Conservation (phyloP, 2,888 invertebrate species). For the Lamellibrachia satsuma region DNA sequence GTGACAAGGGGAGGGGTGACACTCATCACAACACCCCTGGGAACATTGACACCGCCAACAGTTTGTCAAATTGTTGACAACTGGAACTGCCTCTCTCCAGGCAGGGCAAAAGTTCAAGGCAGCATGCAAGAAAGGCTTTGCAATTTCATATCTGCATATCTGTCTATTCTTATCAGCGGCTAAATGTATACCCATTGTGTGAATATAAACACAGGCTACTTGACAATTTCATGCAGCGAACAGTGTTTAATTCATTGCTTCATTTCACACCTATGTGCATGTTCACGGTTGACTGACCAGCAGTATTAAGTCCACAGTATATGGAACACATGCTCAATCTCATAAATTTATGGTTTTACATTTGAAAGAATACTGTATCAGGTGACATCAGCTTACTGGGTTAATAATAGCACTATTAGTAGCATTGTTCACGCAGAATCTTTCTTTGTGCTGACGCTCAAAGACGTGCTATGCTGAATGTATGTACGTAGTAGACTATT, state of each 20-base stretch:
- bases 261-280: neutral
- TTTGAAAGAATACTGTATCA: neutral
- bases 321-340: neutral
- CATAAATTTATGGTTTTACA: neutral
- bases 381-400: neutral
- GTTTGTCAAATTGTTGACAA: neutral
- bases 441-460: neutral
- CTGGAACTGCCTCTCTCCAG: neutral
- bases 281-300: neutral
- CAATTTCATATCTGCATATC: constrained; percentile 6
- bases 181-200: neutral
- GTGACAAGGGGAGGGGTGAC: neutral
- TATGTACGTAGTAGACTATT: neutral
- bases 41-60: neutral
- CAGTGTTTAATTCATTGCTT: neutral
- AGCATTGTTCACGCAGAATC: neutral
- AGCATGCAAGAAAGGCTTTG: constrained; percentile 1
- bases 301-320: neutral
- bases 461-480: neutral
- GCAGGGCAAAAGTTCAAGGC: neutral
- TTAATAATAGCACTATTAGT: constrained; percentile 10
- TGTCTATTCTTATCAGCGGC: neutral
- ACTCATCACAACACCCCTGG: neutral
- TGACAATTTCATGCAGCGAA: neutral
- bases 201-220: neutral